Conservation (phyloP, 2,888 invertebrate genomes). For the Onchidella celtica region DNA sequence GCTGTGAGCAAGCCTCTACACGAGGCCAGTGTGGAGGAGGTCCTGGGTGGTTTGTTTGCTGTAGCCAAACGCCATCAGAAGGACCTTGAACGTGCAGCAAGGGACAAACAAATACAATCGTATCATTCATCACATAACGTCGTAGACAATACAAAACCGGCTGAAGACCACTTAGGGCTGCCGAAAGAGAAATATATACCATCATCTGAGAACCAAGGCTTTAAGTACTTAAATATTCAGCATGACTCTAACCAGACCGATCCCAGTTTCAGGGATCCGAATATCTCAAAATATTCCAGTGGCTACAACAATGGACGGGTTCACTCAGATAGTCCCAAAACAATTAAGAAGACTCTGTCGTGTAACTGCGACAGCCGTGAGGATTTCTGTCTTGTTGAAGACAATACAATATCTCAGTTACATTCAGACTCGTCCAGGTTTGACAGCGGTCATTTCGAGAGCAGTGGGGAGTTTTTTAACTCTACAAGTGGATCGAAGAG, state of each 20-base stretch:
- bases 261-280: not conserved
- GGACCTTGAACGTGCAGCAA: constrained; percentile 52
- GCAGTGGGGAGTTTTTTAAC: not conserved
- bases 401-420: not conserved
- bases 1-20: constrained; percentile 54
- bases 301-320: not conserved
- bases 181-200: not conserved
- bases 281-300: too few relatives aligned
- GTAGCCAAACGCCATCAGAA: constrained; percentile 56
- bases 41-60: constrained; percentile 64
- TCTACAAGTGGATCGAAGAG: not conserved
- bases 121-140: not conserved
- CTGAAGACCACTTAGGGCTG: not conserved
- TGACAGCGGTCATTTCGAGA: constrained; percentile 11
- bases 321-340: not conserved
- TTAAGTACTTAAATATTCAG: too few relatives aligned
- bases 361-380: not conserved
- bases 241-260: not conserved
- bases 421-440: not conserved
- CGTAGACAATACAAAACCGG: not conserved
- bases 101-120: constrained; percentile 26
- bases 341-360: not conserved
- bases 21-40: constrained; percentile 59
- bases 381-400: not conserved
- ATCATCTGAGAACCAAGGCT: too few relatives aligned